Conservation (phyloP, 2,113 vertebrate species). For the Mastomys natalensis region DNA sequence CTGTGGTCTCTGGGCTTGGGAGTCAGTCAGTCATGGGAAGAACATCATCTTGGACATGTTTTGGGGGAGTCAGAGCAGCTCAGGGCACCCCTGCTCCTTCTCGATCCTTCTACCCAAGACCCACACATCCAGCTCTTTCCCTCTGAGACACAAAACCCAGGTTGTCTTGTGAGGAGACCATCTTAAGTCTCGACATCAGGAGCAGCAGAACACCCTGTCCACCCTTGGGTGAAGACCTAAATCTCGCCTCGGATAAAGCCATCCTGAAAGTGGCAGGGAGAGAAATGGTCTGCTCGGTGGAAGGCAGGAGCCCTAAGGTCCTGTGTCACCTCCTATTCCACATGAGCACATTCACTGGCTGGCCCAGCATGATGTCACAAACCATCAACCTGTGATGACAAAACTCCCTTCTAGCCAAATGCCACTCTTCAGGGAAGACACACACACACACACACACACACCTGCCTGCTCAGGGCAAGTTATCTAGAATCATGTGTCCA, state of each 20-base stretch:
- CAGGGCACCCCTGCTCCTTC: background rate
- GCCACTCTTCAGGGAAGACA: background rate
- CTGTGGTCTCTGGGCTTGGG: background rate
- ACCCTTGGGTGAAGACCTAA: background rate
- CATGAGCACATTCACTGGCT: rapidly evolving
- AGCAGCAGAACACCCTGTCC: too few relatives aligned
- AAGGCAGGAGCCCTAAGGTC: background rate
- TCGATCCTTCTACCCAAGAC: background rate
- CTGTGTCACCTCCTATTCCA: background rate
- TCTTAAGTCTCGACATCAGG: background rate
- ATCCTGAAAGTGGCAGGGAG: background rate
- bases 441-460: background rate
- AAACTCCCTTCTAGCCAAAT: background rate
- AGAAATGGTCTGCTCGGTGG: background rate
- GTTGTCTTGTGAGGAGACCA: background rate
- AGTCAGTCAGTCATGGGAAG: background rate
- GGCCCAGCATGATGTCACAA: background rate
- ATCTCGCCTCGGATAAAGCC: background rate
- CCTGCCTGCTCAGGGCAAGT: background rate
- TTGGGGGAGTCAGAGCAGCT: background rate
- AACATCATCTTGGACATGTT: background rate
- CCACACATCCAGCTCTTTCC: rapidly evolving
- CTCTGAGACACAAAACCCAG: background rate
- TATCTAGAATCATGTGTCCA: background rate
- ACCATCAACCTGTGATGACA: background rate